Percentiles rank a stretch among this genome's conserved stretches.
phyloP scores from a whole-genome alignment of 2,797 vertebrate species.

The Pipistrellus kuhlii region DNA sequence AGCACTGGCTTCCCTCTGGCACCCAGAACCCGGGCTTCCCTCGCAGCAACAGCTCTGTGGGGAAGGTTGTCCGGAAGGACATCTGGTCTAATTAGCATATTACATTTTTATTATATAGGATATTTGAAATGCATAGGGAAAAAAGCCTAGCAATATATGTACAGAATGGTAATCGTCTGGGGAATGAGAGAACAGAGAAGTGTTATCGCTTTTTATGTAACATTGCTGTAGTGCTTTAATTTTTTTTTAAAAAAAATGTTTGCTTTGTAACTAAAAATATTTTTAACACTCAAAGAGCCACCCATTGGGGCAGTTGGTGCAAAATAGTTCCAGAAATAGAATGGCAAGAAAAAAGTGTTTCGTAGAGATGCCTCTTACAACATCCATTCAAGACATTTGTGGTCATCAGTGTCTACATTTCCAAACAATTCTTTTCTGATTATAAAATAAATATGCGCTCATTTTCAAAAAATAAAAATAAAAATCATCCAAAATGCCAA shows the following conservation, averaged over 20 bases:
- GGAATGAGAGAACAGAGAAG: neutral
- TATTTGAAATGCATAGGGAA: neutral
- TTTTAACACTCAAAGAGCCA: constrained; percentile 9
- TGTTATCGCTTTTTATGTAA: neutral
- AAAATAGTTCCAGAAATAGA: constrained; percentile 36
- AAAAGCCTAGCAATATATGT: neutral
- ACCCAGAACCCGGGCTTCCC: too few species aligned
- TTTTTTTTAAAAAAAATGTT: neutral
- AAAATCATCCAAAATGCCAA: neutral
- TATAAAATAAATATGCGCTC: constrained; percentile 26
- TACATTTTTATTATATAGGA: too few species aligned
- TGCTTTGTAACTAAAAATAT: neutral
- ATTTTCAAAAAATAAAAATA: constrained; percentile 7
- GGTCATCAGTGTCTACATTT: neutral
- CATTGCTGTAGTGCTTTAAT: neutral
- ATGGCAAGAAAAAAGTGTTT: neutral
- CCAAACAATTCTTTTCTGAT: neutral
- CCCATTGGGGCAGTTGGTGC: neutral
- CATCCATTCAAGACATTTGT: neutral
- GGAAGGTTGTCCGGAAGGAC: too few species aligned
- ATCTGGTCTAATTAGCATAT: too few species aligned
- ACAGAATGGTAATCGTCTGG: neutral
- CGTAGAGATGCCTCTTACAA: neutral
- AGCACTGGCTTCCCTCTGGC: too few species aligned
- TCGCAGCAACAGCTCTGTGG: too few species aligned